Percentiles rank a stretch among this genome's conserved stretches.
Conservation (phyloP, 2,797 vertebrate genomes). For the Numenius phaeopus region DNA sequence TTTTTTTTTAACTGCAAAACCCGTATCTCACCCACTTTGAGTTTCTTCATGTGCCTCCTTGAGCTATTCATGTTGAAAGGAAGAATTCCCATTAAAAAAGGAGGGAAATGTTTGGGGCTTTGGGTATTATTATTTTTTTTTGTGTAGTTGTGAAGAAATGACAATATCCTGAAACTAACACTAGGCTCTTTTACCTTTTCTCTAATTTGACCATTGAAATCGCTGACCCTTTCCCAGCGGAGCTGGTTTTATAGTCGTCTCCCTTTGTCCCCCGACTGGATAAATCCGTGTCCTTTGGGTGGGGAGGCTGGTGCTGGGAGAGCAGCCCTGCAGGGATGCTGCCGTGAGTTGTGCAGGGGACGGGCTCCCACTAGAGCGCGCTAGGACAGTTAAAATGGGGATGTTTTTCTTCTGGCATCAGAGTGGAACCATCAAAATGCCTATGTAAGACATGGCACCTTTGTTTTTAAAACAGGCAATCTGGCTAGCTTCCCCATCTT, state of each 20-base stretch:
- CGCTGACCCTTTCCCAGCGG: not conserved
- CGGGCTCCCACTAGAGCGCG: slow-evolving; percentile 44
- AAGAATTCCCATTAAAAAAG: not conserved
- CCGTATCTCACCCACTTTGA: not conserved
- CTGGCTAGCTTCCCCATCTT: not conserved
- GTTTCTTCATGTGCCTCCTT: not conserved
- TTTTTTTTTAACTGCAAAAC: too few species aligned
- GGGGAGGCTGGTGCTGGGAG: not conserved
- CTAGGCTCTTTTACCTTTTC: not conserved
- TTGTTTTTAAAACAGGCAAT: not conserved
- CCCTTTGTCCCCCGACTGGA: rapidly evolving
- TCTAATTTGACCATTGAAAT: not conserved
- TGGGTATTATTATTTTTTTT: not conserved
- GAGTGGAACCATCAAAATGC: not conserved
- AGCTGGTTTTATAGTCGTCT: not conserved
- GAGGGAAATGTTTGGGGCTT: not conserved
- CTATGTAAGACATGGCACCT: not conserved
- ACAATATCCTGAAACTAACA: not conserved
- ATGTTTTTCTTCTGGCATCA: not conserved
- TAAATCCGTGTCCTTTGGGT: not conserved
- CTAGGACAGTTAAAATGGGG: slow-evolving; percentile 15
- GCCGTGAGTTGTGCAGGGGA: not conserved
- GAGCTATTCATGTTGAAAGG: not conserved
- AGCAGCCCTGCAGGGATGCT: not conserved
- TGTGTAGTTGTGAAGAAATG: rapidly evolving